phyloP scores from a whole-genome alignment of 2,797 vertebrate species.

The Novumbra hubbsi region DNA sequence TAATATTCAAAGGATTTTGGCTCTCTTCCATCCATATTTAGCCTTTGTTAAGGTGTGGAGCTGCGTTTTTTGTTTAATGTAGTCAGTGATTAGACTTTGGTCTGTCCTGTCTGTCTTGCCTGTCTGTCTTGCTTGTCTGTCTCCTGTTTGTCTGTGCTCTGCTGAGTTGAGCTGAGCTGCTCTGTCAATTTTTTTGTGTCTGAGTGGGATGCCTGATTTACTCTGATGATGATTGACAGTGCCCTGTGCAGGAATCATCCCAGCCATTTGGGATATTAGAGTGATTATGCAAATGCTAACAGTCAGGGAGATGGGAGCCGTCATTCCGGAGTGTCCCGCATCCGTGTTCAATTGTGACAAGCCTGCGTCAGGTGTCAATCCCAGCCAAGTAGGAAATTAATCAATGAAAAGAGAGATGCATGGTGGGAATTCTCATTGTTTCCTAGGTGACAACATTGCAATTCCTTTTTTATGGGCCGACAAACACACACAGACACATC shows the following conservation, averaged over 20 bases:
- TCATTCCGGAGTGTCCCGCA: slow-evolving; percentile 32
- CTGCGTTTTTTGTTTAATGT: not conserved
- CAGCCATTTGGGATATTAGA: slow-evolving; percentile 53
- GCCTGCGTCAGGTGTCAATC: slow-evolving; percentile 57
- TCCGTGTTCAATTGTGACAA: slow-evolving; percentile 47
- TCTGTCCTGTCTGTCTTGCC: not conserved
- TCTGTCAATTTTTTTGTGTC: not conserved
- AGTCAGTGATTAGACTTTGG: not conserved
- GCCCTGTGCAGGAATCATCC: slow-evolving; percentile 44
- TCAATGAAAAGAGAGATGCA: slow-evolving; percentile 40
- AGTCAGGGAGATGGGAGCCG: slow-evolving; percentile 37
- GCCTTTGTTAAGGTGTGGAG: not conserved
- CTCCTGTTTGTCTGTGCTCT: not conserved
- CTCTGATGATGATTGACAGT: slow-evolving; percentile 58
- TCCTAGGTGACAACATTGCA: slow-evolving; percentile 11
- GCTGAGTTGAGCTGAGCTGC: not conserved
- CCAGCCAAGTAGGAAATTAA: slow-evolving; percentile 37
- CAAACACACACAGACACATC: not conserved
- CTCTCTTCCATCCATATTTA: too few species aligned
- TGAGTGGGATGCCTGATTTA: slow-evolving; percentile 33
- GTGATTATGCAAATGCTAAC: slow-evolving; percentile 66
- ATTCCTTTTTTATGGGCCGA: slow-evolving; percentile 18
- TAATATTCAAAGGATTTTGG: not conserved
- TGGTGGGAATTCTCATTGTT: slow-evolving; percentile 22
- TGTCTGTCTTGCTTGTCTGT: not conserved